Evolutionary conservation across 2,888 invertebrate species (phyloP).

Genomic region (Noctua fimbriata): DNA sequence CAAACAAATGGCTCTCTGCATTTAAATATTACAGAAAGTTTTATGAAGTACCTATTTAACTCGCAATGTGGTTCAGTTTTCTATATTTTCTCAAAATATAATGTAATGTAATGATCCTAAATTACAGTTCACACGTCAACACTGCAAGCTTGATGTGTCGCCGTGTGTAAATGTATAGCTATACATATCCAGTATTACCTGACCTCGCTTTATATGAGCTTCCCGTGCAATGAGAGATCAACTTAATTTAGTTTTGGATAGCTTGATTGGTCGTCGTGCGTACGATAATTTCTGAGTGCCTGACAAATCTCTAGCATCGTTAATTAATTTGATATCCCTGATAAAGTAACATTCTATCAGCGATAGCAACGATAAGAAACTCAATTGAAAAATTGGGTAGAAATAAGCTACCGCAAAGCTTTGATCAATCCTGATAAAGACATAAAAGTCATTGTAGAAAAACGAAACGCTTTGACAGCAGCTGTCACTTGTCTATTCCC

Average conservation of each 20-base stretch:
- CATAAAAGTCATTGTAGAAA: not conserved
- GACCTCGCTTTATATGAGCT: too few species aligned
- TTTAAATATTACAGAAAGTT: slow-evolving; percentile 20
- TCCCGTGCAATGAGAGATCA: too few species aligned
- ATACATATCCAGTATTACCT: too few species aligned
- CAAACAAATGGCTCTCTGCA: not conserved
- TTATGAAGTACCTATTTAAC: not conserved
- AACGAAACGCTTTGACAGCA: not conserved
- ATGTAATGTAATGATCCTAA: too few species aligned
- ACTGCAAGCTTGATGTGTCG: too few species aligned
- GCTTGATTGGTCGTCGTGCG: too few species aligned
- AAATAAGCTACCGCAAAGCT: not conserved
- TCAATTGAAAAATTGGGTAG: not conserved
- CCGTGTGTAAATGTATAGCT: too few species aligned
- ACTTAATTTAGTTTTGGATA: too few species aligned
- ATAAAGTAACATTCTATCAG: not conserved
- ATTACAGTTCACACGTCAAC: not conserved
- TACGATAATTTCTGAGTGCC: not conserved
- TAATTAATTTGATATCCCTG: not conserved
- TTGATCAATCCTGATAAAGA: not conserved
- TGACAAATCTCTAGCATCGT: not conserved
- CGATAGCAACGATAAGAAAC: not conserved
- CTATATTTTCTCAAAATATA: not conserved
- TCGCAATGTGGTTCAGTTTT: not conserved
- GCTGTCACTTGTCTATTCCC: not conserved